phyloP scores from a whole-genome alignment of 2,113 vertebrate genomes.

The Calonectris borealis region DNA sequence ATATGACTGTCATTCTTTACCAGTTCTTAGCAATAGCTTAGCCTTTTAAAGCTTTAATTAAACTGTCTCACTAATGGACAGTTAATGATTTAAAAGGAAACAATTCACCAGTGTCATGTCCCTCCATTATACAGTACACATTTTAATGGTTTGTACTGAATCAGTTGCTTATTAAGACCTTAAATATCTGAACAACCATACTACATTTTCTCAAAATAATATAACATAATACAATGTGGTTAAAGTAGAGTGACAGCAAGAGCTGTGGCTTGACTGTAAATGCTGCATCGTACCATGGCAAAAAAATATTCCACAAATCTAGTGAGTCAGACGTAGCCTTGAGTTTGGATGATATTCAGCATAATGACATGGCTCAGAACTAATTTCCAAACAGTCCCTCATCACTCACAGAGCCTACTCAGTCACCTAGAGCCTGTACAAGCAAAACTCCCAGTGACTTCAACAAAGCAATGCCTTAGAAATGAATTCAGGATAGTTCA shows the following conservation, averaged over 20 bases:
- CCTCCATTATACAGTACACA: slow-evolving; percentile 3
- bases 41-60: slow-evolving; percentile 53
- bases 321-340: slow-evolving; percentile 38
- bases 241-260: slow-evolving; percentile 26
- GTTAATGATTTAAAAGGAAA: slow-evolving; percentile 57
- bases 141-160: slow-evolving; percentile 32
- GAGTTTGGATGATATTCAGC: slow-evolving; percentile 47
- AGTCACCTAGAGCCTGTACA: neutral
- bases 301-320: slow-evolving; percentile 1
- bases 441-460: neutral
- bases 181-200: slow-evolving; percentile 16
- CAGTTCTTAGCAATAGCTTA: neutral
- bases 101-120: slow-evolving; percentile 32
- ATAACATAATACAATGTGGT: slow-evolving; percentile 3
- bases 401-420: slow-evolving; percentile 22
- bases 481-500: neutral
- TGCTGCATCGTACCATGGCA: neutral
- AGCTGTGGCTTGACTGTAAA: slow-evolving; percentile 37
- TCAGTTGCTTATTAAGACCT: slow-evolving; percentile 36
- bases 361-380: slow-evolving; percentile 19
- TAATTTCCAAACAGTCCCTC: slow-evolving; percentile 25
- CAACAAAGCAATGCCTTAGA: neutral
- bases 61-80: slow-evolving; percentile 47
- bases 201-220: slow-evolving; percentile 41
- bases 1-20: slow-evolving; percentile 14